Base-by-base conservation (phyloP, 1,140 invertebrate genomes). In the Neodiprion lecontei region DNA sequence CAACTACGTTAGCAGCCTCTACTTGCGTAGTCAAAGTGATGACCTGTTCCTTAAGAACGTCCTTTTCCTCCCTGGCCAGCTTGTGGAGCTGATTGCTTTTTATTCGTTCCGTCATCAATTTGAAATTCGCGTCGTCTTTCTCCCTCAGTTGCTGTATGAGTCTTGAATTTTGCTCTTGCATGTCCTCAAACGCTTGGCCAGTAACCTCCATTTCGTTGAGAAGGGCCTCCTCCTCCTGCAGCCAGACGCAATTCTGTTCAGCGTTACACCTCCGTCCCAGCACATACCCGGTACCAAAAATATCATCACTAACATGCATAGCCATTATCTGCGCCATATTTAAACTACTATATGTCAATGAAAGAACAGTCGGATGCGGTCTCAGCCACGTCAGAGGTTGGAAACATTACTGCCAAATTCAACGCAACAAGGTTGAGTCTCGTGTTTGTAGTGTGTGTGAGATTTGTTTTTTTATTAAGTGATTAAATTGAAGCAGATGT, bases 141-240 rank as follows among this genome's bases (percentile, higher is more conserved):
- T 99, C 98, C 4, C 97, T 89, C 17, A 99, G 88, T 86, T 99
- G 98, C 81, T 99, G 97, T 70, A 99, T 96, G 11, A 99, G 90
- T 48, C 98, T 89, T 0, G 96, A 96, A 89, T 99, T 99, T 87
- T 99, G 97, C 84, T 99, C 98, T 88, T 99, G 98, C 97, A 99
- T 99, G 83, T 99, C 98, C 88, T 99, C 98, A 86, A 99, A 99
- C 0, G 98, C 98, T 88, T 99, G 97, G 0, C 98, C 98, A 0
- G 98, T 99, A 1, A 99, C 97, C 87, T 99, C 99, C 96, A 99
- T 99, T 88, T 99, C 99, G 84, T 97, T 99, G 5, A 99, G 89
- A 71, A 99, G 88, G 1, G 97, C 97, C 86, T 99, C 98, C 88
- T 99, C 98, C 86, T 99, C 97, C 93, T 96, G 85, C 76, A 88